Percentiles rank a stretch among this genome's conserved stretches.
Evolutionary conservation across 1,140 invertebrate genomes (phyloP).

Genomic region (Globodera rostochiensis): DNA sequence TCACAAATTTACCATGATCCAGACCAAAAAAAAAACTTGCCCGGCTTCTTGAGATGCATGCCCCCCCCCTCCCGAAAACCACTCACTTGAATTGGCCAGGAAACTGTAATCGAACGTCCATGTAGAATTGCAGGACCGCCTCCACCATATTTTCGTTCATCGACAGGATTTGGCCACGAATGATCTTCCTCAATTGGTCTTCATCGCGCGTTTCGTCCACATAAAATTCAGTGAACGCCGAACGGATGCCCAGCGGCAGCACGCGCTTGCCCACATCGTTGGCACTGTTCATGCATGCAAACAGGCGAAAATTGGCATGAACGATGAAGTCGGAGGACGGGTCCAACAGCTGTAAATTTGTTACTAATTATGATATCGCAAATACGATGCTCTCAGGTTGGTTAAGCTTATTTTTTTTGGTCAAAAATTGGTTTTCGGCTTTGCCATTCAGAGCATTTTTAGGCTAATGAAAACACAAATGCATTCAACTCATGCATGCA

Average conservation of each 20-base stretch:
- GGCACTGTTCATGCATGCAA: conserved; percentile 99
- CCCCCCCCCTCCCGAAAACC: no score
- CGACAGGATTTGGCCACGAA: conserved; percentile 81
- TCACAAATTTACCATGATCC: no score
- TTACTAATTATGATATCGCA: no score
- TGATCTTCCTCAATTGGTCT: conserved; percentile 79
- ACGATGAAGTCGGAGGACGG: neutral
- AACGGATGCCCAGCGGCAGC: conserved; percentile 84
- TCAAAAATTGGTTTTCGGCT: no score
- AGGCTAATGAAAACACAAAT: no score
- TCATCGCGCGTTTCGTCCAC: conserved; percentile 84
- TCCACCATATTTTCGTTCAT: conserved; percentile 72
- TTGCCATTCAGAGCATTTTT: no score
- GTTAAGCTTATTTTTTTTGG: no score
- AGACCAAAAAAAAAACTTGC: no score
- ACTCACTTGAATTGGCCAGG: conserved; percentile 74
- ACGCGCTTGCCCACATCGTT: conserved; percentile 99
- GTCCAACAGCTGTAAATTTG: conserved; percentile 18
- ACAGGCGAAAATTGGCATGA: conserved; percentile 85
- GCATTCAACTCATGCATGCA: no score
- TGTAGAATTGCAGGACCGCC: conserved; percentile 84
- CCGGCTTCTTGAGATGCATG: no score
- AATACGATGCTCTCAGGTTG: no score
- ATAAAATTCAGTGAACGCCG: conserved; percentile 93
- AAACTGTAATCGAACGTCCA: conserved; percentile 76